phyloP scores from a whole-genome alignment of 2,113 vertebrate species.

The Bucco capensis region DNA sequence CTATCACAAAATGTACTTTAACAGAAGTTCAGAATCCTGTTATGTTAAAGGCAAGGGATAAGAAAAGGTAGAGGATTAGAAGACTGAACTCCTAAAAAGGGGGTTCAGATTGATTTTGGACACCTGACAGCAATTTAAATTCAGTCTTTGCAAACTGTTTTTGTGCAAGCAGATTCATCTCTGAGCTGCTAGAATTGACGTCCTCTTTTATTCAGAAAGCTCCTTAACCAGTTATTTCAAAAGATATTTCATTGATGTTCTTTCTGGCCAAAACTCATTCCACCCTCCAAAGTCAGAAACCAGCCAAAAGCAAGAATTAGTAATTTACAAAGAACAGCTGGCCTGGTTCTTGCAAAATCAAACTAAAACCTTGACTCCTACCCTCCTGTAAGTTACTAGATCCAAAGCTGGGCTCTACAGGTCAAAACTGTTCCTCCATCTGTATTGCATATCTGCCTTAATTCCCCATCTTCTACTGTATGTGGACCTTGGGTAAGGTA shows the following conservation, averaged over 20 bases:
- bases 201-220: constrained; percentile 30
- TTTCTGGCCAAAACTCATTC: constrained; percentile 2
- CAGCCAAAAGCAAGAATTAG: constrained; percentile 24
- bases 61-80: constrained; percentile 15
- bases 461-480: background rate
- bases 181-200: background rate
- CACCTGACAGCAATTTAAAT: background rate
- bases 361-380: background rate
- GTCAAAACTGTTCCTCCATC: background rate
- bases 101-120: background rate
- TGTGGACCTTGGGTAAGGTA: background rate
- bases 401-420: background rate
- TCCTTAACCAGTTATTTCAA: constrained; percentile 7
- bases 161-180: background rate
- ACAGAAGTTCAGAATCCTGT: background rate
- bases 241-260: background rate
- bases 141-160: background rate
- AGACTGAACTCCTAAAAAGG: background rate
- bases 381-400: background rate
- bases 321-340: constrained; percentile 25
- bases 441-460: background rate
- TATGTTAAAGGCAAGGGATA: background rate
- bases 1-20: constrained; percentile 32
- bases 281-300: background rate
- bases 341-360: background rate